Percentiles rank a stretch among this genome's conserved stretches.
phyloP scores from a whole-genome alignment of 2,888 invertebrate species.

The Carterocephalus palaemon region DNA sequence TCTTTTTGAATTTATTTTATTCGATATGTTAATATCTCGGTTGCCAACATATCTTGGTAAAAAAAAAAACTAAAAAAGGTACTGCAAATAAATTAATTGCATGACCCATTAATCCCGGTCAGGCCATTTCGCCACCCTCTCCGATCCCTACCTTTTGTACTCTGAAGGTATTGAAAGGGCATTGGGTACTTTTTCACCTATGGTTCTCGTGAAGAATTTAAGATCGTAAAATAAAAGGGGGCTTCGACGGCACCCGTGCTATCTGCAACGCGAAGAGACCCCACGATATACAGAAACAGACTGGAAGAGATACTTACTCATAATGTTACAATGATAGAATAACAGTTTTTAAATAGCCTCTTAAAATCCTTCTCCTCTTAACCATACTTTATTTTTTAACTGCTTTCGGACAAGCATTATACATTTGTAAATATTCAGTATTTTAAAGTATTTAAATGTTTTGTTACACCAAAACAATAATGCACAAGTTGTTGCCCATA shows the following conservation, averaged over 20 bases:
- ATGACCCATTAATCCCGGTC: conserved; percentile 53
- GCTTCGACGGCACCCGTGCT: conserved; percentile 29
- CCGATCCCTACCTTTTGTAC: conserved; percentile 45
- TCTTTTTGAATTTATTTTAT: too few species aligned
- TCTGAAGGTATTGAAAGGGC: conserved; percentile 50
- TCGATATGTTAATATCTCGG: too few species aligned
- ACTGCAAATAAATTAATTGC: conserved; percentile 13
- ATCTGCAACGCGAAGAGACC: conserved; percentile 27
- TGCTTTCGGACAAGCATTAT: too few species aligned
- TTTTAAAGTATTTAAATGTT: too few species aligned
- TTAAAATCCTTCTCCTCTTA: too few species aligned
- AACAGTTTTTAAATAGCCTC: too few species aligned
- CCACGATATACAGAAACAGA: conserved; percentile 4
- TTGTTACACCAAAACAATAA: too few species aligned
- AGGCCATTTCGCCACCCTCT: conserved; percentile 47
- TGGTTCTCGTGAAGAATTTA: conserved; percentile 72
- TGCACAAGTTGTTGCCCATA: neutral
- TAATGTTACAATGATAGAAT: too few species aligned
- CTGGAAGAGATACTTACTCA: conserved; percentile 30
- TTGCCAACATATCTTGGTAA: conserved; percentile 3
- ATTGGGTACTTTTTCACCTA: conserved; percentile 61
- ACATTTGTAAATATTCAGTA: too few species aligned
- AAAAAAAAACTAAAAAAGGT: conserved; percentile 12
- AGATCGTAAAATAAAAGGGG: conserved; percentile 75
- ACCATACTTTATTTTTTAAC: too few species aligned